Conservation (phyloP, 1,140 invertebrate genomes). For the Microplitis mediator region DNA sequence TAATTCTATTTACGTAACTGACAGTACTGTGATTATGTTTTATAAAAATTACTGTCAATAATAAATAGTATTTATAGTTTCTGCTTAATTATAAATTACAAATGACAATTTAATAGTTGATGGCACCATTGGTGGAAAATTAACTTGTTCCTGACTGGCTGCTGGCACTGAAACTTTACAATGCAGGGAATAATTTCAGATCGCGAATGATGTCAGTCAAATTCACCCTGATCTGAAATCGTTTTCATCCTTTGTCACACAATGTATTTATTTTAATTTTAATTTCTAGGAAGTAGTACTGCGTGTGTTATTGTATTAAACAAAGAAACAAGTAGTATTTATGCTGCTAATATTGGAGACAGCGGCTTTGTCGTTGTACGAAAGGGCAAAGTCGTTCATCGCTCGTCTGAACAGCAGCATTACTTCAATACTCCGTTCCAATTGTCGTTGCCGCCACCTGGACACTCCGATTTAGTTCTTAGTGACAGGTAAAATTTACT, state of each 20-base stretch:
- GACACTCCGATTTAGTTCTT: slow-evolving; percentile 80
- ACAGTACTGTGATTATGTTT: too few species aligned
- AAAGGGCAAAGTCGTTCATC: slow-evolving; percentile 83
- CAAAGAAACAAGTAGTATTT: slow-evolving; percentile 85
- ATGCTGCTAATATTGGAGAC: slow-evolving; percentile 98
- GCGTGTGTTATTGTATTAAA: slow-evolving; percentile 95
- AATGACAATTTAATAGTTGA: too few species aligned
- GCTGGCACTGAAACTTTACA: too few species aligned
- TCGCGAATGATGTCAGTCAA: too few species aligned
- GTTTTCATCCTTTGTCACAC: slow-evolving; percentile 3
- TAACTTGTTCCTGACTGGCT: too few species aligned
- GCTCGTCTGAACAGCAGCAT: slow-evolving; percentile 95
- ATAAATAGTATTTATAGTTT: too few species aligned
- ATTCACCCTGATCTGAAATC: neutral
- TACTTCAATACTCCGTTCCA: slow-evolving; percentile 99
- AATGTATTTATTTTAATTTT: neutral
- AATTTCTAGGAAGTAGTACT: slow-evolving; percentile 86
- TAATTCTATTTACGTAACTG: too few species aligned
- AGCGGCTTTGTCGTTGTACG: slow-evolving; percentile 95
- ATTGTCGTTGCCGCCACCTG: slow-evolving; percentile 89
- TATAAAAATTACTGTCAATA: too few species aligned
- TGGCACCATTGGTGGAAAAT: too few species aligned
- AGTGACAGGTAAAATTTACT: slow-evolving; percentile 76
- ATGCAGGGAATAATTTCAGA: too few species aligned
- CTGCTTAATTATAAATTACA: too few species aligned